phyloP scores from a whole-genome alignment of 2,888 invertebrate species.

The Drosophila mulleri region DNA sequence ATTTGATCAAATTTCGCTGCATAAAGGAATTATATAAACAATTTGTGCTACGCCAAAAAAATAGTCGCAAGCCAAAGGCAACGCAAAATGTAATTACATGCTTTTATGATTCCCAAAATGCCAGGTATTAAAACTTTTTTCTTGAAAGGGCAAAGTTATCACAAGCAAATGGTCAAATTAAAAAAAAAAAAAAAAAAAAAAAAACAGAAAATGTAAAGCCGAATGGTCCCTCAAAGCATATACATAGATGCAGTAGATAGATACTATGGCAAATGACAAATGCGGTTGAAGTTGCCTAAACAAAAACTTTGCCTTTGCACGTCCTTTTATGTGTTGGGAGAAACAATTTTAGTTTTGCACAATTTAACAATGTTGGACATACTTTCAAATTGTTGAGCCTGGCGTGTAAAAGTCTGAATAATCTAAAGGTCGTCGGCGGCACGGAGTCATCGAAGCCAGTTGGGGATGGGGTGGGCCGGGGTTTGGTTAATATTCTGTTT shows the following conservation, averaged over 20 bases:
- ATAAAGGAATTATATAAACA: slow-evolving; percentile 26
- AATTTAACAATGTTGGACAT: slow-evolving; percentile 23
- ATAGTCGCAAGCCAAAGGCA: slow-evolving; percentile 30
- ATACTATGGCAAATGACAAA: slow-evolving; percentile 19
- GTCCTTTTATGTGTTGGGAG: slow-evolving; percentile 23
- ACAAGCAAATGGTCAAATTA: slow-evolving; percentile 35
- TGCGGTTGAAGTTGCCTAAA: slow-evolving; percentile 7
- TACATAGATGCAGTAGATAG: slow-evolving; percentile 6
- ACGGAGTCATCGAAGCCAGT: background rate
- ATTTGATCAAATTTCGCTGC: slow-evolving; percentile 4
- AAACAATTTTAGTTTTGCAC: slow-evolving; percentile 25
- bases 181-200: background rate
- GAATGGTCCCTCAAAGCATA: slow-evolving; percentile 5
- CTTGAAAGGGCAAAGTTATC: slow-evolving; percentile 27
- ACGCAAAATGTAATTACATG: slow-evolving; percentile 35
- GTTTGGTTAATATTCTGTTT: background rate
- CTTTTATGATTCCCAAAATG: slow-evolving; percentile 53
- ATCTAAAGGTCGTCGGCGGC: slow-evolving; percentile 1
- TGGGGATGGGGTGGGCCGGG: background rate
- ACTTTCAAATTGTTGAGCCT: slow-evolving; percentile 4
- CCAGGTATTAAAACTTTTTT: slow-evolving; percentile 37
- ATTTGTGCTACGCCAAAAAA: slow-evolving; percentile 27
- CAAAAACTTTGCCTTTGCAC: slow-evolving; percentile 29
- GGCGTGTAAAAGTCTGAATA: background rate
- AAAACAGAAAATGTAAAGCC: slow-evolving; percentile 9